These are phyloP conservation scores for Arctia plantaginis DNA, from an alignment of 2,888 invertebrate species.

Conservation along the genomic window DNA sequence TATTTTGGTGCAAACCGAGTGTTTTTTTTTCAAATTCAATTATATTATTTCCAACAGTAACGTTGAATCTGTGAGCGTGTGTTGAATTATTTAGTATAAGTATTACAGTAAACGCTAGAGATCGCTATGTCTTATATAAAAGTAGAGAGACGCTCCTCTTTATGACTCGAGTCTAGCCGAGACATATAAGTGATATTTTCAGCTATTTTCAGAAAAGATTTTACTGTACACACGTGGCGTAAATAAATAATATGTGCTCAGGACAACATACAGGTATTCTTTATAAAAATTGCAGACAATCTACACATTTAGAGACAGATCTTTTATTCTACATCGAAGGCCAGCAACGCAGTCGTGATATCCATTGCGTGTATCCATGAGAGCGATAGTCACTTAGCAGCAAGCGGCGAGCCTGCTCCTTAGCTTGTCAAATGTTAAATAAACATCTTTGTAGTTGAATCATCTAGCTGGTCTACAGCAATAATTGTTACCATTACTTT, in stretches of 20 bases:
- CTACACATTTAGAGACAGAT: background rate
- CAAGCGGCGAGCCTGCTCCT: background rate
- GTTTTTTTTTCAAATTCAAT: background rate
- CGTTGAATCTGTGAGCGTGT: background rate
- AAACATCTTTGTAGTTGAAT: background rate
- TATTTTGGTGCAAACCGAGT: no score
- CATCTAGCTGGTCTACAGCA: background rate
- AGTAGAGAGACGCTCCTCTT: constrained; percentile 6
- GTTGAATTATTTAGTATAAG: constrained; percentile 9
- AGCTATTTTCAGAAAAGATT: constrained; percentile 7
- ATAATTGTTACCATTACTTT: background rate
- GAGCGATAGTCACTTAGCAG: no score
- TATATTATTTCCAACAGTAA: background rate
- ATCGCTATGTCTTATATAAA: constrained; percentile 7
- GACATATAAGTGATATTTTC: constrained; percentile 8
- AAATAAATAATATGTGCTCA: constrained; percentile 5
- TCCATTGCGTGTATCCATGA: no score
- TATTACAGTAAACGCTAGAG: background rate
- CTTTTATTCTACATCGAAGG: background rate
- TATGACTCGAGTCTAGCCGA: constrained; percentile 5
- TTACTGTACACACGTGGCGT: background rate
- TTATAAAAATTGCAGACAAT: background rate
- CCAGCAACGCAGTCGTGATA: background rate
- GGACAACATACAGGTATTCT: background rate
- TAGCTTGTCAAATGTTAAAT: background rate